Evolutionary conservation across 2,113 vertebrate genomes (phyloP).

Genomic region (Illadopsis cleaveri): DNA sequence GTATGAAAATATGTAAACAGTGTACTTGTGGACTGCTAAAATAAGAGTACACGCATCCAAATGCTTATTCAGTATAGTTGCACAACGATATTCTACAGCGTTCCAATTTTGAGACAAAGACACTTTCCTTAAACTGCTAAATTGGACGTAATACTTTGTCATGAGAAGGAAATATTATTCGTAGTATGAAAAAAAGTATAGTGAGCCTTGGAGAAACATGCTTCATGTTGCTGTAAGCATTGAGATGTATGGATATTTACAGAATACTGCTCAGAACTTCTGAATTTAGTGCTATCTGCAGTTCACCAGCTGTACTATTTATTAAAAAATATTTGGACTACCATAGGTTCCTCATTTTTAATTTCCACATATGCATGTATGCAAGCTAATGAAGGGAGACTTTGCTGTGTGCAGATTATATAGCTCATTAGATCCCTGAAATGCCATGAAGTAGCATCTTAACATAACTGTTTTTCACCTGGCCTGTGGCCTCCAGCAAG

Average conservation of each 20-base stretch:
- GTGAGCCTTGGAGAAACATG: not conserved
- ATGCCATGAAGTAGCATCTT: slow-evolving; percentile 6
- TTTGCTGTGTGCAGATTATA: not conserved
- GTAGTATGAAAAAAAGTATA: not conserved
- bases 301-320: slow-evolving; percentile 34
- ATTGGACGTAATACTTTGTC: not conserved
- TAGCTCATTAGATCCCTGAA: slow-evolving; percentile 11
- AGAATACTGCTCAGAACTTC: not conserved
- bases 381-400: not conserved
- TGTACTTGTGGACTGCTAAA: not conserved
- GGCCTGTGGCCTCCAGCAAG: not conserved
- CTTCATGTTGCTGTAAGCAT: not conserved
- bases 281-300: slow-evolving; percentile 29
- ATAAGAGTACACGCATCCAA: not conserved
- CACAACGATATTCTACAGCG: not conserved
- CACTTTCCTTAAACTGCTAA: not conserved
- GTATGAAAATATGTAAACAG: not conserved
- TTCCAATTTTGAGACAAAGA: not conserved
- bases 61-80: not conserved
- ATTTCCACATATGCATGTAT: not conserved
- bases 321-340: not conserved
- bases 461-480: not conserved
- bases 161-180: not conserved
- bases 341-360: not conserved
- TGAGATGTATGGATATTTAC: not conserved